Evolutionary conservation across 2,113 vertebrate species (phyloP).

Genomic region (Cygnus buccinator): DNA sequence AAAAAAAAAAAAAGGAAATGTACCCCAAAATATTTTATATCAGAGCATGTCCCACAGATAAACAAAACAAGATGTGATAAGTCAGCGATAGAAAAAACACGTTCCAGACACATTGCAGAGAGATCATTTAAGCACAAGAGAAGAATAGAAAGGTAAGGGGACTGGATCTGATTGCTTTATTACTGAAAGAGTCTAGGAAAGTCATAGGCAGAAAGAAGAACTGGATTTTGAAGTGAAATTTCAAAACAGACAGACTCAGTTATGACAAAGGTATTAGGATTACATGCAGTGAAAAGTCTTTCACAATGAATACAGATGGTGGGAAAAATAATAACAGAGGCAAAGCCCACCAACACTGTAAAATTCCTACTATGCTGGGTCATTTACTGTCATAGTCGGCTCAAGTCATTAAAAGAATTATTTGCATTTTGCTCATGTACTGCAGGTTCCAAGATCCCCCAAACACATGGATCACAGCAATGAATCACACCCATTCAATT

Average conservation of each 20-base stretch:
- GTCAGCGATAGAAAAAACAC: background rate
- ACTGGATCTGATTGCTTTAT: background rate
- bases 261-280: background rate
- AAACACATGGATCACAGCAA: background rate
- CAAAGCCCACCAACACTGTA: background rate
- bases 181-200: background rate
- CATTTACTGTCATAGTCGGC: background rate
- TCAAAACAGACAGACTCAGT: background rate
- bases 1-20: background rate
- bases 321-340: background rate
- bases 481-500: background rate
- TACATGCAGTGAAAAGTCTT: background rate
- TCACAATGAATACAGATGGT: background rate
- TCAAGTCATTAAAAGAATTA: background rate
- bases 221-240: background rate
- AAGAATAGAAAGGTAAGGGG: background rate
- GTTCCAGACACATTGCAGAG: background rate
- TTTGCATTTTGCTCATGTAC: background rate
- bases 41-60: background rate
- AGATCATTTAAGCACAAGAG: background rate
- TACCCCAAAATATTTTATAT: background rate
- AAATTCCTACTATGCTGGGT: background rate
- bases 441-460: background rate
- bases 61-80: background rate
- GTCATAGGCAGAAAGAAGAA: background rate